Base-by-base conservation (phyloP, 2,797 vertebrate species). In the Cyprinodon diabolis region DNA sequence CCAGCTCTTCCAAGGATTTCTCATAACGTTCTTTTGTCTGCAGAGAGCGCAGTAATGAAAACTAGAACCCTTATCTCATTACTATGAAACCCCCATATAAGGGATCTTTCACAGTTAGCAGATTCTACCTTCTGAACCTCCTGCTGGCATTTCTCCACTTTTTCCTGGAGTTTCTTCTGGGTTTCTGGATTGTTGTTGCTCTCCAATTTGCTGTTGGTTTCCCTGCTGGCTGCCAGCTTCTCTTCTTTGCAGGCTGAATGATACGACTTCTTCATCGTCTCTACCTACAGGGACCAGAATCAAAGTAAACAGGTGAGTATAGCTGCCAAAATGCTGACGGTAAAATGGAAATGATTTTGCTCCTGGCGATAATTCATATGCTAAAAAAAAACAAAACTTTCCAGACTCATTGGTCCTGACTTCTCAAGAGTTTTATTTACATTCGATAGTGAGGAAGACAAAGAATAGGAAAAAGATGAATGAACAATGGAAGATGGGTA, bases 161-260 rank as follows among this genome's bases (percentile, higher is more conserved):
- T 99, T 90, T 99, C 98, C 85, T 98, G 97, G 17, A 99, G 91
- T 85, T 99, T 99, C 94, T 98, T 99, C 67, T 96, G 96, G 23
- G 96, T 95, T 1, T 99, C 98, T 0, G 98, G 96, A 87, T 98
- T 98, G 81, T 96, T 94, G 57, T 96, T 96, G 55, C 95, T 97
- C 72, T 99, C 98, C 23, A 97, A 94, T 84, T 97, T 98, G 92
- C 97, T 97, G 78, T 95, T 97, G 66, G 85, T 95, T 88, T 99
- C 98, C 69, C 98, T 93, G 68, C 96, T 98, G 74, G 95, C 80
- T 49, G 98, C 98, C 77, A 97, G 86, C 66, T 99, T 99, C 91
- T 99, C 98, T 77, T 99, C 98, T 78, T 99, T 99, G 78, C 97
- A 99, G 1, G 98, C 97, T 0, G 95, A 91, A 37, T 99, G 97